phyloP scores from a whole-genome alignment of 2,113 vertebrate species.

The Probosciger aterrimus region DNA sequence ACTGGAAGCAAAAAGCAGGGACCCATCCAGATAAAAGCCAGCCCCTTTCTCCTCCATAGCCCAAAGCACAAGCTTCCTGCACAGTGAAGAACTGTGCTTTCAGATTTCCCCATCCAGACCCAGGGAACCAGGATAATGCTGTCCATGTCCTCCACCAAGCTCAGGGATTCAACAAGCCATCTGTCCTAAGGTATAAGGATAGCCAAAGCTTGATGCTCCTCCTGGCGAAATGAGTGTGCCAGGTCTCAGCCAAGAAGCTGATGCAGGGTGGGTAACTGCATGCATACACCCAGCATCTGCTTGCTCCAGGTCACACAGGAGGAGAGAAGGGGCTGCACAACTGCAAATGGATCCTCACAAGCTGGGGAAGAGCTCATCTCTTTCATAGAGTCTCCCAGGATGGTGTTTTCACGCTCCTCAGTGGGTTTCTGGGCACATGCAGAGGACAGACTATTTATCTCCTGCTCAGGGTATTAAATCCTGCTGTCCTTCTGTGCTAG shows the following conservation, averaged over 20 bases:
- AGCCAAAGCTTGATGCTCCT: neutral
- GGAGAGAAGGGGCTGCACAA: neutral
- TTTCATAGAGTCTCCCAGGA: neutral
- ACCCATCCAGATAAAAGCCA: neutral
- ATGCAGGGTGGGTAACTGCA: neutral
- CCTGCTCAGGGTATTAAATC: neutral
- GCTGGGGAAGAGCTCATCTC: neutral
- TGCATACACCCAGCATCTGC: neutral
- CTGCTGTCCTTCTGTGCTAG: neutral
- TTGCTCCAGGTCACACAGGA: neutral
- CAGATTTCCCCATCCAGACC: neutral
- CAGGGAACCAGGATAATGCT: neutral
- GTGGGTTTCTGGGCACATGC: neutral
- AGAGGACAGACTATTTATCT: neutral
- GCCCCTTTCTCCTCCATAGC: rapidly evolving
- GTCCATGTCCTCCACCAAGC: neutral
- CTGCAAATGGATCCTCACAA: neutral
- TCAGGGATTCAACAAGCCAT: neutral
- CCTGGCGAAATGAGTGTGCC: neutral
- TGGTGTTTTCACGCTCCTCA: rapidly evolving
- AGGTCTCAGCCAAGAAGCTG: neutral
- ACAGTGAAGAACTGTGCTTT: rapidly evolving
- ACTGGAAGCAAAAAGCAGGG: neutral
- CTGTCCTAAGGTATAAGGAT: neutral
- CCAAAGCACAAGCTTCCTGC: neutral